Base-by-base conservation (phyloP, 2,113 vertebrate genomes). In the Prionailurus viverrinus region DNA sequence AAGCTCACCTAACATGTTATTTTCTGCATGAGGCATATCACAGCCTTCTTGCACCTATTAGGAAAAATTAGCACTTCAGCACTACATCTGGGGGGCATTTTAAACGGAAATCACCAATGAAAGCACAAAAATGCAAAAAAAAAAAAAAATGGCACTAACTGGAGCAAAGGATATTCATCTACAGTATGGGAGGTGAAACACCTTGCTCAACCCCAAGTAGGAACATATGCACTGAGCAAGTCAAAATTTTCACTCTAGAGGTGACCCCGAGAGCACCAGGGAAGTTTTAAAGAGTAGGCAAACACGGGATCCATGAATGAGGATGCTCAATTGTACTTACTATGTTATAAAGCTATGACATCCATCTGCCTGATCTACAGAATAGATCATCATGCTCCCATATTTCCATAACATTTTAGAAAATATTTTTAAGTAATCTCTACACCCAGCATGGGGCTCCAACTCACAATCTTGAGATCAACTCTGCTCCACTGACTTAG, bases 251-350 rank as follows among this genome's bases (percentile, higher is more conserved):
- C 36, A 71, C n/a, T 53, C 7, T 14, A 7, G 21, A 8, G 14
- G 39, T 94, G 48, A 13, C 78, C 29, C 0, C 31, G 66, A 87
- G 95, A 93, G 29, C 53, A 91, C 55, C 33, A 4, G 13, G 29
- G 16, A 68, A 33, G 29, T 92, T 95, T 89, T 65, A 69, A 91
- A 93, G 53, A 51, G 39, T 45, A 81, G 82, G 12, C 27, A 95
- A 58, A 66, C 81, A 92, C 41, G 0, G 51, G 81, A 51, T 66
- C 48, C 23, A 89, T 12, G 2, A 80, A 61, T 94, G 81, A 68
- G 27, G 53, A 92, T 13, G 23, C 61, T 79, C 3, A 1, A 39
- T 48, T 27, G 15, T 91, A 79, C 61, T 84, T 93, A 89, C 41
- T 66, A 15, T 74, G 31, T 88, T 79, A 63, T 53, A 65, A 91